Evolutionary conservation across 2,113 vertebrate genomes (phyloP).

Genomic region (Polypterus senegalus): DNA sequence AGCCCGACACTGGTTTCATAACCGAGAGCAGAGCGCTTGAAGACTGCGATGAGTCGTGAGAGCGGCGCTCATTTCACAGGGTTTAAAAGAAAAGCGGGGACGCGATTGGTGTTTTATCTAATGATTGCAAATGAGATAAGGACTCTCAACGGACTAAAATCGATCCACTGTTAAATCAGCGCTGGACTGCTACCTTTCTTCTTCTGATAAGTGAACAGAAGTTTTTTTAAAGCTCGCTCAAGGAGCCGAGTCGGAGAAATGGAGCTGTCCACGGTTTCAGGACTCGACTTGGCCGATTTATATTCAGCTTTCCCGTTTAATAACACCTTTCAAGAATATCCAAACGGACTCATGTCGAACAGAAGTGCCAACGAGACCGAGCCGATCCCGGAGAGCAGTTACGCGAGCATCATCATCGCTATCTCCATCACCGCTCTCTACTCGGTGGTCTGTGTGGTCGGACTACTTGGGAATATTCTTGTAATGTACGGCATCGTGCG

Average conservation of each 20-base stretch:
- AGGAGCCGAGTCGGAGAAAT: conserved; percentile 25
- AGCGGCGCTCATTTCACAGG: too few species aligned
- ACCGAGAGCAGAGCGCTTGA: too few species aligned
- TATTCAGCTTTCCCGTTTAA: conserved; percentile 41
- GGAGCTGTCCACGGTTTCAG: conserved; percentile 43
- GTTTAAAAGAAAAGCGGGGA: too few species aligned
- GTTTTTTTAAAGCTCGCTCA: background rate
- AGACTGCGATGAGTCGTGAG: too few species aligned
- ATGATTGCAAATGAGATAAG: too few species aligned
- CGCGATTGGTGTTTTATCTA: too few species aligned
- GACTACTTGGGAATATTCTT: conserved; percentile 82
- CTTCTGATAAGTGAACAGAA: too few species aligned
- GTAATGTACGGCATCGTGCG: conserved; percentile 92
- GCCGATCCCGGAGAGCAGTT: conserved; percentile 28
- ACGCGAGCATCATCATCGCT: conserved; percentile 60
- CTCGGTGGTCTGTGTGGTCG: conserved; percentile 80
- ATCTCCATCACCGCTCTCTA: conserved; percentile 83
- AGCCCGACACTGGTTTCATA: too few species aligned
- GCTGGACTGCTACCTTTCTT: too few species aligned
- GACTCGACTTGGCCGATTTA: conserved; percentile 33
- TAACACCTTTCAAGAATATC: conserved; percentile 27
- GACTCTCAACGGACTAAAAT: too few species aligned
- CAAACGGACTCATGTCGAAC: conserved; percentile 26
- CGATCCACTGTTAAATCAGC: too few species aligned
- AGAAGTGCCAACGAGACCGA: conserved; percentile 37